These are phyloP conservation scores for Macroramphosus scolopax DNA, from an alignment of 2,797 vertebrate genomes.

Conservation along the genomic window DNA sequence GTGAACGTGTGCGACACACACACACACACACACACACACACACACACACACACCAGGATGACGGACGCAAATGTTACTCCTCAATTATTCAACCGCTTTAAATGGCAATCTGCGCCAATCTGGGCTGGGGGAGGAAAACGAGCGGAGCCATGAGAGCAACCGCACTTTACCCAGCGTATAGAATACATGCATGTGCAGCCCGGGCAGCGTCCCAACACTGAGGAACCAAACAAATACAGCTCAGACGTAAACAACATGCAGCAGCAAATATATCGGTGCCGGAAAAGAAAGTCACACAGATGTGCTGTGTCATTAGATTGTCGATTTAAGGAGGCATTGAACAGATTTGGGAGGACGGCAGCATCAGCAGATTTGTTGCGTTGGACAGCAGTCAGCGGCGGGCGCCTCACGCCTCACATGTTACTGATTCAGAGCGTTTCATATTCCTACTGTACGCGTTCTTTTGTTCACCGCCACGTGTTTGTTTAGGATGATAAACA, in stretches of 20 bases:
- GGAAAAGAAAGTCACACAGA: constrained; percentile 15
- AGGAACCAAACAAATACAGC: constrained; percentile 23
- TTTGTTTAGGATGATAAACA: constrained; percentile 65
- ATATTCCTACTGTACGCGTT: constrained; percentile 53
- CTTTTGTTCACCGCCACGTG: constrained; percentile 57
- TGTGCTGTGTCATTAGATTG: constrained; percentile 54
- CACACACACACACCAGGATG: constrained; percentile 50
- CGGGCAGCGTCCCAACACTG: too few relatives aligned
- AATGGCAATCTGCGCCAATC: constrained; percentile 66
- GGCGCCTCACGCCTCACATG: constrained; percentile 41
- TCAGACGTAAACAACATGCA: constrained; percentile 28
- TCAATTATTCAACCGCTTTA: constrained; percentile 74
- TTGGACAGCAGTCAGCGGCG: constrained; percentile 26
- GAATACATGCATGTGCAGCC: too few relatives aligned
- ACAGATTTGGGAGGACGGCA: constrained; percentile 56
- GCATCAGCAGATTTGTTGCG: constrained; percentile 67
- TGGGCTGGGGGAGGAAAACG: constrained; percentile 33
- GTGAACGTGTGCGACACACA: constrained; percentile 28
- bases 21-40: constrained; percentile 47
- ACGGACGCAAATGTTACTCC: constrained; percentile 70
- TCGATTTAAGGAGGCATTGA: constrained; percentile 67
- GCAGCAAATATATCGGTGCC: constrained; percentile 48
- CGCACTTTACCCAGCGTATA: background rate
- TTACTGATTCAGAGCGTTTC: constrained; percentile 50
- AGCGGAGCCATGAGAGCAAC: too few relatives aligned